Conservation (phyloP, 2,888 invertebrate species). For the Xanthia togata region DNA sequence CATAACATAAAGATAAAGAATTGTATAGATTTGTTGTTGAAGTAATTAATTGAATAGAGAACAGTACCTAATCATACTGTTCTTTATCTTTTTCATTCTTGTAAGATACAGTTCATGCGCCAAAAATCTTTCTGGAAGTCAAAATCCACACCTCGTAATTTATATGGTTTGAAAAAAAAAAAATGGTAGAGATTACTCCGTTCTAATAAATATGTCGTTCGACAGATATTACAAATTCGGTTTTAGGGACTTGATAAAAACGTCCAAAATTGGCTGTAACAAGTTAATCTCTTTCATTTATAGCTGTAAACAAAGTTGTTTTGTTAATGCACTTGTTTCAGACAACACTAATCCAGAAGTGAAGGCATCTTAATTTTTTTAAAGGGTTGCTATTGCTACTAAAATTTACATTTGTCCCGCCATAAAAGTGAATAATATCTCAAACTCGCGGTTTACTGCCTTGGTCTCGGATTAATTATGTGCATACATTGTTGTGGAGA, state of each 20-base stretch:
- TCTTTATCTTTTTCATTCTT: neutral
- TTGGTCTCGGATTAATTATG: conserved; percentile 62
- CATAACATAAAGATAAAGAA: neutral
- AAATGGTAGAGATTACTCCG: conserved; percentile 10
- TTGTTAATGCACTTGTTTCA: conserved; percentile 37
- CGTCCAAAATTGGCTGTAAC: neutral
- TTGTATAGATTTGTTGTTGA: neutral
- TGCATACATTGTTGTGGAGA: conserved; percentile 58
- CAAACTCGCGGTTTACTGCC: conserved; percentile 49
- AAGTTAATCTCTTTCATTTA: conserved; percentile 7
- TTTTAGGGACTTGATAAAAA: conserved; percentile 9
- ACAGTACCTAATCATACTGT: neutral
- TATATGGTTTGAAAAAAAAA: neutral
- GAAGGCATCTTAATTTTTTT: conserved; percentile 41
- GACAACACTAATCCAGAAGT: conserved; percentile 14
- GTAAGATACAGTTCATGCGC: neutral
- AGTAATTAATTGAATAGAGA: neutral
- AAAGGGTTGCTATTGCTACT: conserved; percentile 43
- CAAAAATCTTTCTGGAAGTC: neutral
- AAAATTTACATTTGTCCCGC: conserved; percentile 59
- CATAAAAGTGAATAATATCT: conserved; percentile 61
- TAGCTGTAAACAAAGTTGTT: conserved; percentile 12
- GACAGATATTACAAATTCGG: conserved; percentile 26
- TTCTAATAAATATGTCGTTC: neutral
- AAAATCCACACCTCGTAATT: neutral